These are phyloP conservation scores for Synaphobranchus kaupii DNA, from an alignment of 2,797 vertebrate species.

Conservation along the genomic window DNA sequence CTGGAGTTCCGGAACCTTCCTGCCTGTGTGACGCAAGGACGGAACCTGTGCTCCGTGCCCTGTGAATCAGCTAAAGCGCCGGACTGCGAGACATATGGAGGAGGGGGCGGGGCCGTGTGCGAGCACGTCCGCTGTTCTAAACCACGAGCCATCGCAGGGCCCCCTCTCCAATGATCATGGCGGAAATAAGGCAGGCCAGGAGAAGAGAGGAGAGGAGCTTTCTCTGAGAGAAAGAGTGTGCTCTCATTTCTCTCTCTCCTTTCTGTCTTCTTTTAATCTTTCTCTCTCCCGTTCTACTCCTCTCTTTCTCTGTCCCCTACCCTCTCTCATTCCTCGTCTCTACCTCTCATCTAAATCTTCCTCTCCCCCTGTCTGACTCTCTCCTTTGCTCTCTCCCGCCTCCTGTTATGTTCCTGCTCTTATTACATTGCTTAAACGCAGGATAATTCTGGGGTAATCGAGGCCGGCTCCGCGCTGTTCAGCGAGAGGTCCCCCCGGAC, in stretches of 20 bases:
- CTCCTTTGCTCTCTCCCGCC: slow-evolving; percentile 17
- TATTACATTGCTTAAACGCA: neutral
- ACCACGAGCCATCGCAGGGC: no score
- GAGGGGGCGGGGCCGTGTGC: neutral
- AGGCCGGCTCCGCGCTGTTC: neutral
- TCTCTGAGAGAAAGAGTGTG: no score
- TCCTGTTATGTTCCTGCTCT: neutral
- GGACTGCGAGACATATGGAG: neutral
- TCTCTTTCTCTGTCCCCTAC: no score
- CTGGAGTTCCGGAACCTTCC: neutral
- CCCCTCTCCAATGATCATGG: neutral
- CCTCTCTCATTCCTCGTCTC: no score
- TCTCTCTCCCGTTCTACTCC: neutral
- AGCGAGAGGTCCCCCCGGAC: neutral
- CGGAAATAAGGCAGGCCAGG: neutral
- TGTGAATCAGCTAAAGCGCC: no score
- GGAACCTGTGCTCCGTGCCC: neutral
- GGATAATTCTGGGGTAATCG: neutral
- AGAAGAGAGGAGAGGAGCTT: neutral
- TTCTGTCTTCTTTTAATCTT: no score
- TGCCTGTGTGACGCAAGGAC: neutral
- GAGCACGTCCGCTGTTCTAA: neutral
- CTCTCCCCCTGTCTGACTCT: neutral
- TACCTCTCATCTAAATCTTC: no score
- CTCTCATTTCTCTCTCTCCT: no score